Conservation (phyloP, 2,888 invertebrate species). For the Cerastis rubricosa region DNA sequence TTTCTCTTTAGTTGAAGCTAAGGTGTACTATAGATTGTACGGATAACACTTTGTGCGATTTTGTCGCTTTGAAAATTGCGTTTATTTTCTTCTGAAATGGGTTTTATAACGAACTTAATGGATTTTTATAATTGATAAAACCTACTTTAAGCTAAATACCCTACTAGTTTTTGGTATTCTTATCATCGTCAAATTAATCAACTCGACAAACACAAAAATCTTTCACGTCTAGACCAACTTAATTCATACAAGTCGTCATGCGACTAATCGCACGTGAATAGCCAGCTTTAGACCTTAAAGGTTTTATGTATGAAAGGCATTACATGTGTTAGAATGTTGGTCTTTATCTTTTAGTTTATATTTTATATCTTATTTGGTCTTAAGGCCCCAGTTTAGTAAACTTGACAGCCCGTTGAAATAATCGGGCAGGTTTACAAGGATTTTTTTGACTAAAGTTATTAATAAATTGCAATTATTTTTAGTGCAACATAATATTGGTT, state of each 20-base stretch:
- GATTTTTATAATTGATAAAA: neutral
- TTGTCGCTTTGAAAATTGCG: neutral
- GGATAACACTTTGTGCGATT: slow-evolving; percentile 6
- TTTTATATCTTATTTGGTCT: slow-evolving; percentile 45
- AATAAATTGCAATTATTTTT: too few species aligned
- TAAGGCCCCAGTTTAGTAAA: too few species aligned
- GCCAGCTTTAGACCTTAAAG: slow-evolving; percentile 45
- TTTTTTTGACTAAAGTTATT: too few species aligned
- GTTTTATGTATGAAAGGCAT: slow-evolving; percentile 49
- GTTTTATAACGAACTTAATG: too few species aligned
- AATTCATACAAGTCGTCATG: slow-evolving; percentile 30
- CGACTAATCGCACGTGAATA: slow-evolving; percentile 60
- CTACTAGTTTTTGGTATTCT: neutral
- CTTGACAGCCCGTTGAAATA: too few species aligned
- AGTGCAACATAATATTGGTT: too few species aligned
- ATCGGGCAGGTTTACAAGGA: too few species aligned
- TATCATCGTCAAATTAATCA: neutral
- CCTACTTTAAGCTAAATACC: neutral
- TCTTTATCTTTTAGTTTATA: slow-evolving; percentile 19
- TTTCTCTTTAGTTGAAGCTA: slow-evolving; percentile 49
- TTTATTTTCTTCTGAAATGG: neutral
- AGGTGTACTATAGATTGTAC: slow-evolving; percentile 9
- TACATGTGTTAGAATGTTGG: slow-evolving; percentile 45
- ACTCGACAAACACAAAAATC: neutral
- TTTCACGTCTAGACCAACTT: slow-evolving; percentile 22